Percentiles rank a stretch among this genome's conserved stretches.
Conservation (phyloP, 2,888 invertebrate genomes). For the Morpho deidamia region DNA sequence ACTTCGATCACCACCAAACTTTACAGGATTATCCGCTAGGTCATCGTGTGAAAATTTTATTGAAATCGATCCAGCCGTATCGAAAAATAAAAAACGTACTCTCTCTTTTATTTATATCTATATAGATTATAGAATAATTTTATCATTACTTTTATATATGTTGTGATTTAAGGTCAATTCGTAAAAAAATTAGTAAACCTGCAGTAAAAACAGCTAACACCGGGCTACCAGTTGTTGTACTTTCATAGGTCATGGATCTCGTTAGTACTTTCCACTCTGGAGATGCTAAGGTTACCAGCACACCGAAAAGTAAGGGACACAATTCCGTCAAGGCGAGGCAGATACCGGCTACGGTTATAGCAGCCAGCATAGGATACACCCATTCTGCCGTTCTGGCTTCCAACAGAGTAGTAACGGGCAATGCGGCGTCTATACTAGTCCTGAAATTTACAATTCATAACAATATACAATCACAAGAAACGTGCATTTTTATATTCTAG, state of each 20-base stretch:
- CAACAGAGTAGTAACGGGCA: slow-evolving; percentile 78
- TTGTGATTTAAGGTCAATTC: no score
- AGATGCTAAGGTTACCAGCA: slow-evolving; percentile 76
- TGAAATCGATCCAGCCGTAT: no score
- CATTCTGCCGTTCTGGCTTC: slow-evolving; percentile 79
- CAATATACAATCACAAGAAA: no score
- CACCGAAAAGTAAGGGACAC: slow-evolving; percentile 74
- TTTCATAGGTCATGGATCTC: slow-evolving; percentile 79
- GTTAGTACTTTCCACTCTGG: slow-evolving; percentile 81
- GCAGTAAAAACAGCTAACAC: slow-evolving; percentile 81
- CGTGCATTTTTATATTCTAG: no score
- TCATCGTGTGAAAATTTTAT: no score
- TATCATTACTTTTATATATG: no score
- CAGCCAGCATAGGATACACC: slow-evolving; percentile 79
- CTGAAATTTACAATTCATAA: slow-evolving; percentile 49
- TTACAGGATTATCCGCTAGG: no score
- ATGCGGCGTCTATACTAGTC: slow-evolving; percentile 75
- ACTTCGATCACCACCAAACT: no score
- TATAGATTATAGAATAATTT: no score
- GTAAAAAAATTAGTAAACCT: no score
- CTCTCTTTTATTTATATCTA: no score
- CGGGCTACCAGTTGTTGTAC: slow-evolving; percentile 79
- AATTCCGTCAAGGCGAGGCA: slow-evolving; percentile 81
- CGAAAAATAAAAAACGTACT: neutral
- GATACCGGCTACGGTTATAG: slow-evolving; percentile 77